Base-by-base conservation (phyloP, 2,888 invertebrate species). In the Erebia ligea region DNA sequence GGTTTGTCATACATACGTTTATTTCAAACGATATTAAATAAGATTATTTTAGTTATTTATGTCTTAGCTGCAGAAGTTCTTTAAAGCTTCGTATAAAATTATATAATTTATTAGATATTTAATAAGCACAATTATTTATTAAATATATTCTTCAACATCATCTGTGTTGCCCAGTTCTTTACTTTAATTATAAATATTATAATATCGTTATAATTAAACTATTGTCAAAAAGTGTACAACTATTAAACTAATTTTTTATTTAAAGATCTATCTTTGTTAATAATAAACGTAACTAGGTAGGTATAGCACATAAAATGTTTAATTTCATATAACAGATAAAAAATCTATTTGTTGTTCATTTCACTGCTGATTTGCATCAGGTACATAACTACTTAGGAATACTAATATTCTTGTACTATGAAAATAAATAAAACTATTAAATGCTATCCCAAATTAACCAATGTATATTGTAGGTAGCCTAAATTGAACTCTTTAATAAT, bases 141-240 rank as follows among this genome's bases (percentile, higher is more conserved):
- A 40, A 15, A 48, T 69, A 65, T 48, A 67, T 67, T 50, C 45
- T 48, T 48, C 21, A 21, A 58, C 58, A 66, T 56, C 15, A 54
- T 64, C 40, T 42, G 54, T 66, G 65, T 66, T 66, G 19, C 45
- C 45, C 48, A 56, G 61, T 42, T 65, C 34, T 57, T 45, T 57
- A 21, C 40, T 62, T 66, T 45, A 64, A 42, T 61, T 70, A 50
- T 13, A 57, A 48, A 65, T 59, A 50, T 61, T 59, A 50, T 61
- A 59, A 67, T 67, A 56, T 68, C 21, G 25, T 62, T 57, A 50
- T 58, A 57, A 48, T 67, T 69, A 73, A 71, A 73, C 69, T 73
- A 73, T 73, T 71, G 71, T 69, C 71, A 69, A 71, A 69, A 62
- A 71, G 62, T 67, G 62, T 73, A 69, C 67, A 73, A 73, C 40